phyloP scores from a whole-genome alignment of 2,797 vertebrate species.

The Champsocephalus gunnari region DNA sequence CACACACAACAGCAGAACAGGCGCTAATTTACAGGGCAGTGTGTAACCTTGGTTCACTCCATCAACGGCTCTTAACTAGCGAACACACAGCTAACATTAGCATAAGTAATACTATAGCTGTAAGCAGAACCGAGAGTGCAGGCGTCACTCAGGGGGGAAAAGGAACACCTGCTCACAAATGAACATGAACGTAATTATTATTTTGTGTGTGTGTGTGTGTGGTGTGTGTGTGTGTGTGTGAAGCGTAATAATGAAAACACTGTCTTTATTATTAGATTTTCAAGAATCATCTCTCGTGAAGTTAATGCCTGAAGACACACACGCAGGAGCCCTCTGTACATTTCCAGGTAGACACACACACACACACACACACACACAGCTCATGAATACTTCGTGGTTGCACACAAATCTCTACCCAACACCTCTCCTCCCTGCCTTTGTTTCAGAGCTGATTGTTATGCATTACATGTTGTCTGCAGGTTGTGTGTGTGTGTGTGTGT shows the following conservation, averaged over 20 bases:
- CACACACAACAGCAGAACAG: conserved; percentile 3
- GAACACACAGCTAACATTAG: conserved; percentile 8
- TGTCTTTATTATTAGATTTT: conserved; percentile 17
- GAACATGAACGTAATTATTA: conserved; percentile 35
- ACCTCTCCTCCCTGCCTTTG: conserved; percentile 33
- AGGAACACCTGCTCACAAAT: conserved; percentile 37
- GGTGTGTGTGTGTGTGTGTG: conserved; percentile 9
- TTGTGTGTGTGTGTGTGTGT: conserved; percentile 29
- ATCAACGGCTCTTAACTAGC: conserved; percentile 22
- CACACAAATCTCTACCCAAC: conserved; percentile 13
- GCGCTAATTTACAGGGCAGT: conserved; percentile 14
- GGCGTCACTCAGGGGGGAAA: conserved; percentile 25
- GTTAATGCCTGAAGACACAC: conserved; percentile 15
- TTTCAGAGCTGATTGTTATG: conserved; percentile 63
- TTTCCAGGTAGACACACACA: conserved; percentile 31
- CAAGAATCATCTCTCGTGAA: neutral
- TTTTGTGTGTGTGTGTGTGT: conserved; percentile 8
- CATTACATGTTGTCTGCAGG: conserved; percentile 51
- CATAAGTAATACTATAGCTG: conserved; percentile 38
- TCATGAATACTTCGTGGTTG: conserved; percentile 37
- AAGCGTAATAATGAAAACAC: conserved; percentile 3
- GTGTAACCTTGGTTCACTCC: neutral
- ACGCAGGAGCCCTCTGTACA: neutral
- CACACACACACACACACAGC: conserved; percentile 18
- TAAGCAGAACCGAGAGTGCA: conserved; percentile 10